Conservation (phyloP, 1,140 invertebrate genomes). For the Spodoptera frugiperda region DNA sequence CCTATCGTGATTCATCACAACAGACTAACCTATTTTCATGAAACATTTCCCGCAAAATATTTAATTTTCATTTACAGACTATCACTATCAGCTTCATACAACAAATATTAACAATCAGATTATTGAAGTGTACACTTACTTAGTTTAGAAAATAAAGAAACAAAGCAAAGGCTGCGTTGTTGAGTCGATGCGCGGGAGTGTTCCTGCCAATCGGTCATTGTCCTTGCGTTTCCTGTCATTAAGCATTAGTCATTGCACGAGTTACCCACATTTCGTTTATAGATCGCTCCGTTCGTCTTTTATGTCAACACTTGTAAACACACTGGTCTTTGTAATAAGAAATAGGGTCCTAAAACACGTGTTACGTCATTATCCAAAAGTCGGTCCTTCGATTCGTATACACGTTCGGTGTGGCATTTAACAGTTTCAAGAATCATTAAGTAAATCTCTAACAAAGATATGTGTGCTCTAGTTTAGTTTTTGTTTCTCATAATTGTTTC, state of each 20-base stretch:
- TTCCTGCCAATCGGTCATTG: conserved; percentile 64
- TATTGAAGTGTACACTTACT: conserved; percentile 21
- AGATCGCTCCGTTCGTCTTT: conserved; percentile 7
- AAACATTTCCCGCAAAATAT: background rate
- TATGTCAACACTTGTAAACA: conserved; percentile 25
- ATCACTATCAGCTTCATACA: conserved; percentile 5
- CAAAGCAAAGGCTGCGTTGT: conserved; percentile 44
- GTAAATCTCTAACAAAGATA: background rate
- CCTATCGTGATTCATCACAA: background rate
- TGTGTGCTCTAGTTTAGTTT: conserved; percentile 20
- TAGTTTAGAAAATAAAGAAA: conserved; percentile 47
- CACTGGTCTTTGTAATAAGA: background rate
- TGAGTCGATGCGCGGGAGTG: conserved; percentile 57
- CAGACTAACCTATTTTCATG: background rate
- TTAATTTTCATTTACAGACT: conserved; percentile 1
- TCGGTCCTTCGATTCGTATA: conserved; percentile 17
- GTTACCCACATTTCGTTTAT: conserved; percentile 48
- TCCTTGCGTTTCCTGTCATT: conserved; percentile 56
- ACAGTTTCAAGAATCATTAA: too few species aligned
- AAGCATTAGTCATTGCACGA: conserved; percentile 52
- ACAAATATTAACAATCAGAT: conserved; percentile 29
- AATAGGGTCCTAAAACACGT: background rate
- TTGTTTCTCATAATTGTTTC: conserved; percentile 37
- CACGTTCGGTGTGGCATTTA: background rate
- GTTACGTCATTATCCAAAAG: conserved; percentile 5